These are phyloP conservation scores for Tachuris rubrigastra DNA, from an alignment of 2,113 vertebrate genomes.

Conservation along the genomic window DNA sequence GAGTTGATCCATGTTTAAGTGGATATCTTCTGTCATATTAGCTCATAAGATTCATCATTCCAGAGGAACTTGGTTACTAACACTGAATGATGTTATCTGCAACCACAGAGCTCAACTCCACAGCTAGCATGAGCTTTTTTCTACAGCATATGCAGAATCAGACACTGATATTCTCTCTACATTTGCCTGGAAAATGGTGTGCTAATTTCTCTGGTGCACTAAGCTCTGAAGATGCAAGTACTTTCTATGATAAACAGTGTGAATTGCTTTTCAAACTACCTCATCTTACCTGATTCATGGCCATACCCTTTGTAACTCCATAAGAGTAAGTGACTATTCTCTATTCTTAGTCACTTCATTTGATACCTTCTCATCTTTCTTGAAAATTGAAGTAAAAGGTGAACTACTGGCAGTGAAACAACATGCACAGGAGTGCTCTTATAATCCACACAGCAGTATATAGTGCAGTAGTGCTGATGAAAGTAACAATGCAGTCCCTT, in stretches of 20 bases:
- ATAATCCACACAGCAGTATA: background rate
- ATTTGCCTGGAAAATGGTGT: background rate
- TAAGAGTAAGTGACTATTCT: background rate
- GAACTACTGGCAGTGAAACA: background rate
- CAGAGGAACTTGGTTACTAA: background rate
- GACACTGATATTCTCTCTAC: background rate
- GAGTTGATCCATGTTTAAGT: background rate
- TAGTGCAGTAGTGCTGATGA: background rate
- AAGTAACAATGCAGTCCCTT: background rate
- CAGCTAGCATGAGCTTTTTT: background rate
- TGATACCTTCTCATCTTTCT: background rate
- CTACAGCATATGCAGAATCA: background rate
- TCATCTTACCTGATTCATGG: background rate
- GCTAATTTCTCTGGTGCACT: background rate
- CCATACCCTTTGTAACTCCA: background rate
- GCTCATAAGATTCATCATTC: background rate
- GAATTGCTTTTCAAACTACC: background rate
- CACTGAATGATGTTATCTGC: background rate
- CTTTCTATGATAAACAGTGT: background rate
- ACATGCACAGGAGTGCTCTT: background rate
- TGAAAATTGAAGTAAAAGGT: background rate
- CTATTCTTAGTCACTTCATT: background rate
- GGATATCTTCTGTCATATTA: background rate
- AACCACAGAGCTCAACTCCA: background rate
- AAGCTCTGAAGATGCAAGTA: background rate